Evolutionary conservation across 92 coral and sea anemone genomes (phyloP).

Genomic region (Montipora capitata): DNA sequence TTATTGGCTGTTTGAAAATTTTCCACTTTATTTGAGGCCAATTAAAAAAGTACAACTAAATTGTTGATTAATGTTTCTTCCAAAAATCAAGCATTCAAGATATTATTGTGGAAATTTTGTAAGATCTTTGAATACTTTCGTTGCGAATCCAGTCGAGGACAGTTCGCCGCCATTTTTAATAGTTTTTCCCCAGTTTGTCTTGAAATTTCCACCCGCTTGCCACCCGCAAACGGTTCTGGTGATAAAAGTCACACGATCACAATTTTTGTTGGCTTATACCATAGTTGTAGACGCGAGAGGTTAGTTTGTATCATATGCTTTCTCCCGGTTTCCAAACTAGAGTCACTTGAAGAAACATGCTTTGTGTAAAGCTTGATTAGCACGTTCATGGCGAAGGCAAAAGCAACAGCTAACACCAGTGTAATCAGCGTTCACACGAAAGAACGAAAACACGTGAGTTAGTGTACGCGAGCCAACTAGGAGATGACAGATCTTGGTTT

Average conservation of each 20-base stretch:
- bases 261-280: no score
- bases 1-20: neutral
- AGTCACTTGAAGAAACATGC: no score
- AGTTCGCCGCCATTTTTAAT: slow-evolving; percentile 11
- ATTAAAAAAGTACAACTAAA: neutral
- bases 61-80: neutral
- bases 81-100: neutral
- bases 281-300: neutral
- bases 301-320: no score
- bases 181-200: neutral
- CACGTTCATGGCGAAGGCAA: no score
- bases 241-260: slow-evolving; percentile 13
- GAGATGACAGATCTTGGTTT: no score
- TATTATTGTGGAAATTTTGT: neutral
- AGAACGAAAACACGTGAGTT: no score
- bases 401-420: no score
- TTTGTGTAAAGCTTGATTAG: no score
- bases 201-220: slow-evolving; percentile 31
- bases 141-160: neutral
- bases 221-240: slow-evolving; percentile 35
- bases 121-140: neutral
- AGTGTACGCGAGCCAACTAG: no score
- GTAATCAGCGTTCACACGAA: no score
- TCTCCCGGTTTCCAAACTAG: no score
- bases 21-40: neutral